Base-by-base conservation (phyloP, 2,888 invertebrate species). In the Escarpia spicata region DNA sequence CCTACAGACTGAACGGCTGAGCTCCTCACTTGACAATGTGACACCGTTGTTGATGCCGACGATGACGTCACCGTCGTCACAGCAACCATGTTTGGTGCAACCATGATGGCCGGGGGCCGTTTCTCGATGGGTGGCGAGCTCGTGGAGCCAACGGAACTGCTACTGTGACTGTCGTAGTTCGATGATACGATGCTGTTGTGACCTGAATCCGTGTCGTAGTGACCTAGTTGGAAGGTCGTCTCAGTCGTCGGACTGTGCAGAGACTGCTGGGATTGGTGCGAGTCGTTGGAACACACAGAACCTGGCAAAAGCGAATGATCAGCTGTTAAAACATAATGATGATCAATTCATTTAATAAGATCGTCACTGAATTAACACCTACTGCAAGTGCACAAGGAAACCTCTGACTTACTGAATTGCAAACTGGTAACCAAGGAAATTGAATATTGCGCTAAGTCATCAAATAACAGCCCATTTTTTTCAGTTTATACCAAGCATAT, bases 181-280 rank as follows among this genome's bases (percentile, higher is more conserved):
- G 96, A 95, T 31, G 96, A 95, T 19, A 95, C 94, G 91, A 95
- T 94, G 93, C 95, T 95, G 93, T 95, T 94, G 93, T 95, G 96
- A 91, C 96, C 96, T 6, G 96, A 96, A 94, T 96, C 96, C 0
- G 95, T 96, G 93, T 96, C 96, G 90, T 95, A 95, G 52, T 95
- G 94, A 91, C 95, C 95, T 92, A 75, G 45, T 9, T 91, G 91
- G 91, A 37, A 91, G 44, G 19, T 91, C 37, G 45, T 44, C 37
- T 37, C 45, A 9, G 58, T 19, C 3, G 58, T 37, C 19, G 91
- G 91, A 91, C 91, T 91, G n/a, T 43, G 58, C 44, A 75, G n/a
- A 75, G 75, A 75, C 75, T 75, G 75, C 75, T 75, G 75, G 44
- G 91, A 91, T 45, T 43, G 43, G 44, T n/a, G 91, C 9, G 91